These are phyloP conservation scores for Abramis brama DNA, from an alignment of 2,113 vertebrate species.

Conservation along the genomic window DNA sequence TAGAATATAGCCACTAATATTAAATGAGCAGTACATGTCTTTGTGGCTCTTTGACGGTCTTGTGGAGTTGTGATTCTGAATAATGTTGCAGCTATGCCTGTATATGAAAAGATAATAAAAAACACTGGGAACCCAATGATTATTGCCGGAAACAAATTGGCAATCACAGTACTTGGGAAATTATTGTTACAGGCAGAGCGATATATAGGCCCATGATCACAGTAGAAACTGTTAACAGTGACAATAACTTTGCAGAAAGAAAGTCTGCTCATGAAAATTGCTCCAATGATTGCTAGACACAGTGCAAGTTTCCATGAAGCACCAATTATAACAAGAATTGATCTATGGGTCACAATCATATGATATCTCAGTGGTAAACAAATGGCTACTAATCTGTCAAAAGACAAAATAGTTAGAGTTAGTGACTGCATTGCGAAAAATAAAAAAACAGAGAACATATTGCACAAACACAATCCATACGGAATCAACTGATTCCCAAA, in stretches of 20 bases:
- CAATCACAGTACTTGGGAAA: constrained; percentile 54
- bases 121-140: neutral
- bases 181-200: constrained; percentile 65
- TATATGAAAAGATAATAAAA: constrained; percentile 34
- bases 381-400: constrained; percentile 73
- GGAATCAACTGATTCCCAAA: constrained; percentile 54
- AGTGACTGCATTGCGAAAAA: neutral
- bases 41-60: constrained; percentile 15
- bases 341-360: constrained; percentile 59
- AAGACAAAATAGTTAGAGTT: constrained; percentile 58
- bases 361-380: constrained; percentile 66
- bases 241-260: constrained; percentile 68
- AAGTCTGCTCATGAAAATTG: constrained; percentile 58
- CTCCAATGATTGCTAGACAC: neutral
- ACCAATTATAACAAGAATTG: constrained; percentile 59
- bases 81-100: constrained; percentile 22
- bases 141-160: neutral
- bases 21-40: constrained; percentile 23
- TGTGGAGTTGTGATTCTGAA: neutral
- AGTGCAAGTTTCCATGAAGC: neutral
- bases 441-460: neutral
- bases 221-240: constrained; percentile 69
- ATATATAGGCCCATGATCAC: constrained; percentile 68
- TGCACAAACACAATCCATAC: neutral
- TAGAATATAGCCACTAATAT: constrained; percentile 28